Evolutionary conservation across 2,888 invertebrate species (phyloP), one percentile per base, ranked within the genome.

Genomic region (Microchrysa polita): DNA sequence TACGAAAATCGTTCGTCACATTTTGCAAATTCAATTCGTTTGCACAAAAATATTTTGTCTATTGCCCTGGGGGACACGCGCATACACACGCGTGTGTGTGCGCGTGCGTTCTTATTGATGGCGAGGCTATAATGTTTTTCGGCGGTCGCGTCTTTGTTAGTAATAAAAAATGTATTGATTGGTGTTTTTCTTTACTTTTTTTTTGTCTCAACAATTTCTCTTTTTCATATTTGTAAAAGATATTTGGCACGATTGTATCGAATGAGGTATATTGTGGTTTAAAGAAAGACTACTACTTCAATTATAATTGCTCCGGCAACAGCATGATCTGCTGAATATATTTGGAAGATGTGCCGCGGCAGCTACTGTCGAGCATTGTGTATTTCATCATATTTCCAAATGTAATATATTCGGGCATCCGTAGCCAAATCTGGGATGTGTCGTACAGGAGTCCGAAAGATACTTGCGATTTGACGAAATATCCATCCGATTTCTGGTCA

Each of bases 211-310:
- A 69, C 69, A 69, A 69, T 69, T 69, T 42, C 40, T 55, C 55
- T 69, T 55, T 69, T 34, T 34, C 18, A 20, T 57, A 14, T 20
- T 14, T 12, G 16, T 40, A 40, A 65, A 69, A 69, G 69, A 69
- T 69, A 69, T 69, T 69, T 69, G 69, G 69, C 69, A 69, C 69
- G 69, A 69, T 69, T 69, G 55, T 69, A 65, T 65, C 65, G 44
- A 69, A 69, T 69, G 69, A 69, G 69, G 69, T 69, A 69, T 57
- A 57, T 57, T 69, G 69, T 69, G 69, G 69, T 69, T 34, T 69
- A 40, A 69, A 69, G n/a, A 67, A 69, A 69, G 40, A 69, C 42
- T 69, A 55, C 57, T 69, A 27, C 2, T 69, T 14, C 42, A 27
- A 57, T 69, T 69, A 69, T 69, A 57, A 69, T 69, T 69, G 57